Evolutionary conservation across 1,140 invertebrate genomes (phyloP).

Genomic region (Helicorthomorpha holstii): DNA sequence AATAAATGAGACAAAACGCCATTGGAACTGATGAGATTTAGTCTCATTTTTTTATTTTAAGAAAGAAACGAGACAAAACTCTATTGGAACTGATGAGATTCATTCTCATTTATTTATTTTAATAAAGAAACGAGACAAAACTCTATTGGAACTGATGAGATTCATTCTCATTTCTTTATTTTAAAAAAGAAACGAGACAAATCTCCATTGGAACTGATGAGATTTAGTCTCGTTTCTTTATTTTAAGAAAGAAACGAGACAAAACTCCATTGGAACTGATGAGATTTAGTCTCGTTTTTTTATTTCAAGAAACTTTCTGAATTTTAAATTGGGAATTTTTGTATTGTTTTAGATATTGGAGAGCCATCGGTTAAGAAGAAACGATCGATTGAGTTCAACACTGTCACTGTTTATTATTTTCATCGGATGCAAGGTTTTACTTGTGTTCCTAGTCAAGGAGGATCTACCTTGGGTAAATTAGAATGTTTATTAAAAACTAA

Average conservation of each 20-base stretch:
- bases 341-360: neutral
- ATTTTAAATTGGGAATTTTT: neutral
- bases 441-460: constrained; percentile 86
- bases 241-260: neutral
- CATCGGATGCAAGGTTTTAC: constrained; percentile 90
- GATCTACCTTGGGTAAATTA: constrained; percentile 74
- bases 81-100: too few relatives aligned
- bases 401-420: constrained; percentile 90
- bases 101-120: neutral
- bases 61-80: neutral
- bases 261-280: neutral
- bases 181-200: neutral
- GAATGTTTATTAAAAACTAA: too few relatives aligned
- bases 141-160: too few relatives aligned
- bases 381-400: constrained; percentile 58
- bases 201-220: neutral
- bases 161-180: neutral
- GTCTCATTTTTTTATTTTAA: neutral
- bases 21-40: neutral
- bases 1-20: neutral
- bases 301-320: neutral
- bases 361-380: constrained; percentile 15
- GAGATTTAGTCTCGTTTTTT: neutral
- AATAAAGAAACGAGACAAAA: neutral
- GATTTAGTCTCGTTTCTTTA: neutral